Evolutionary conservation across 2,113 vertebrate species (phyloP), one percentile per base, ranked within the genome.

Genomic region (Periophthalmus modestus): DNA sequence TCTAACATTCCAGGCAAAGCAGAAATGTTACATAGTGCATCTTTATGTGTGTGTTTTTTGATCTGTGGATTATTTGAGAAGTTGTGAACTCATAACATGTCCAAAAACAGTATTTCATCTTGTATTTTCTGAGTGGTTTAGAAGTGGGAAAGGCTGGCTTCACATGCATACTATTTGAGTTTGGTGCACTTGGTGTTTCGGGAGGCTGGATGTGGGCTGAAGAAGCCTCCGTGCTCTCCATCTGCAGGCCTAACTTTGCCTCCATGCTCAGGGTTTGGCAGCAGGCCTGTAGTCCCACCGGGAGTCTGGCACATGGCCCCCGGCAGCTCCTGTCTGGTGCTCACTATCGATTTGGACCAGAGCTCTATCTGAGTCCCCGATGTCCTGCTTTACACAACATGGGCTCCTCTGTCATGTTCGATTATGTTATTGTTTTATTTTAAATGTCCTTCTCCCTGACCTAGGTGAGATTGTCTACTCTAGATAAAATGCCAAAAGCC

Each of bases 291-390:
- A 7, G 84, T 83, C 84, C 82, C 75, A 46, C 78, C 57, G n/a
- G 78, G 80, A 79, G 67, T 28, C 80, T 89, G 87, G 88, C 78
- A 0, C 71, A 65, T 69, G 74, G 88, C 86, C 82, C 80, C 72
- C 73, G 78, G 88, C 87, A 82, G 82, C 80, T 87, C 89, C 83
- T 89, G 86, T 78, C 69, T 85, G 77, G 78, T 88, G 85, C 81
- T 88, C 73, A 67, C 72, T 91, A 89, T 93, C 89, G 93, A 93
- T 91, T 89, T 85, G 80, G 76, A 83, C 82, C 82, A 82, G 72
- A 61, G 69, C 83, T 80, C 73, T 73, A 69, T 82, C 74, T 71
- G 66, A 59, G 68, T 85, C 78, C 74, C 83, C 66, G 71, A 84
- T 76, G 78, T 82, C 75, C 75, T 73, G 71, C 70, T 81, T 74